Percentiles rank a stretch among this genome's conserved stretches.
Conservation (phyloP, 2,113 vertebrate genomes). For the Dendrocopos noguchii region DNA sequence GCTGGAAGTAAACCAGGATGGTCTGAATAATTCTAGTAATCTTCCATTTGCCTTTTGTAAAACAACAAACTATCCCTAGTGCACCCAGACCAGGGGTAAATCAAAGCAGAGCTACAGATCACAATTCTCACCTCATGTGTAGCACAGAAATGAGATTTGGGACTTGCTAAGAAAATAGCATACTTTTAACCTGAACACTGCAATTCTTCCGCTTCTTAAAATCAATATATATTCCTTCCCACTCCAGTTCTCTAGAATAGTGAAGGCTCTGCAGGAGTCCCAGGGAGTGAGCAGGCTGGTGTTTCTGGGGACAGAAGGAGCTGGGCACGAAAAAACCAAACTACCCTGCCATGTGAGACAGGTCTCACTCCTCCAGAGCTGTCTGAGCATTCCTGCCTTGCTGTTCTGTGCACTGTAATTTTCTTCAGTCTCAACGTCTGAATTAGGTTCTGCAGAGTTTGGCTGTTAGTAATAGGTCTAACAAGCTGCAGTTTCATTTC, state of each 20-base stretch:
- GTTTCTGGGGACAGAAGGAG: neutral
- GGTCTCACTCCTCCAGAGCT: neutral
- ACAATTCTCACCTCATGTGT: neutral
- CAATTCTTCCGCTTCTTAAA: neutral
- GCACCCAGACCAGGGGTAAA: neutral
- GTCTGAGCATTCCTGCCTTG: neutral
- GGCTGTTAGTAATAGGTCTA: neutral
- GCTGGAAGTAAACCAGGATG: slow-evolving; percentile 14
- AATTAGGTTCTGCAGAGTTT: neutral
- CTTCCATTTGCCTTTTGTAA: neutral
- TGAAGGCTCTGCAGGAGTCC: neutral
- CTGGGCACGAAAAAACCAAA: neutral
- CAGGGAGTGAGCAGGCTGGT: neutral
- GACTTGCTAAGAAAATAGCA: neutral
- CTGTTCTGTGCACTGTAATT: neutral
- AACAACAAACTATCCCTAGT: neutral
- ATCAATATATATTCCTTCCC: neutral
- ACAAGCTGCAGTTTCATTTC: neutral
- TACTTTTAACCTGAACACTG: neutral
- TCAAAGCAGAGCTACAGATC: neutral
- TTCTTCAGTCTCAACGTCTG: neutral
- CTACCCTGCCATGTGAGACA: neutral
- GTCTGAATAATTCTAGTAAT: neutral
- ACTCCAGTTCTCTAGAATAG: neutral
- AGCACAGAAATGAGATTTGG: neutral